A percentile compares a stretch with the other conserved stretches of the same genome.
Evolutionary conservation across 2,113 vertebrate species (phyloP).

Genomic region (Embiotoca jacksoni): DNA sequence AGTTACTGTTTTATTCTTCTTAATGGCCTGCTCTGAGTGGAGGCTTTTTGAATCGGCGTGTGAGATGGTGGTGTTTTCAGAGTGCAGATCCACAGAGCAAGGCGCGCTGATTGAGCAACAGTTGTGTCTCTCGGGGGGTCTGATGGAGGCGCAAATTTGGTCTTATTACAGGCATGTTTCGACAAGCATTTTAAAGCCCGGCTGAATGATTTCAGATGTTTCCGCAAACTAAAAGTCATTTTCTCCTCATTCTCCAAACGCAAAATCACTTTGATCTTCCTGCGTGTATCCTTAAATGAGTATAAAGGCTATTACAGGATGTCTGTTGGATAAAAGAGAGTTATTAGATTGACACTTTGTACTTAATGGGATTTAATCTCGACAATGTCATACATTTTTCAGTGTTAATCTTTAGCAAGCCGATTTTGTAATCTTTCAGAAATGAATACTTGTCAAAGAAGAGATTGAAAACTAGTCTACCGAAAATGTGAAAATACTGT

Average conservation of each 20-base stretch:
- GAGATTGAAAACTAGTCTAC: not conserved
- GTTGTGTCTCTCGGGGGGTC: conserved; percentile 58
- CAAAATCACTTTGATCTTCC: not conserved
- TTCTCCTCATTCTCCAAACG: not conserved
- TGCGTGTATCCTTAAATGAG: not conserved
- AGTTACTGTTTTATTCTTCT: conserved; percentile 38
- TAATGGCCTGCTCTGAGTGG: not conserved
- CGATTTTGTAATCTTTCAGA: not conserved
- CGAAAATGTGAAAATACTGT: not conserved
- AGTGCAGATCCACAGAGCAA: conserved; percentile 1
- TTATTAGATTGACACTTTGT: not conserved
- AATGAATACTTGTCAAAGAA: not conserved
- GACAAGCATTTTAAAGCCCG: not conserved
- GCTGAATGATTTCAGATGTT: not conserved
- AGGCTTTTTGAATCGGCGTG: not conserved
- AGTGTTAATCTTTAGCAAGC: not conserved
- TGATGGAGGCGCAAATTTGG: conserved; percentile 25
- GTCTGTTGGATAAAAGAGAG: not conserved
- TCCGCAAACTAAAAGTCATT: conserved; percentile 24
- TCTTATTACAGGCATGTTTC: not conserved
- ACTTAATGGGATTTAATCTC: not conserved
- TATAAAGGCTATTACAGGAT: not conserved
- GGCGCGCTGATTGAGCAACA: conserved; percentile 69
- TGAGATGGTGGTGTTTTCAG: not conserved
- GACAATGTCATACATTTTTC: not conserved